phyloP scores from a whole-genome alignment of 2,888 invertebrate genomes.

The Meganola albula region DNA sequence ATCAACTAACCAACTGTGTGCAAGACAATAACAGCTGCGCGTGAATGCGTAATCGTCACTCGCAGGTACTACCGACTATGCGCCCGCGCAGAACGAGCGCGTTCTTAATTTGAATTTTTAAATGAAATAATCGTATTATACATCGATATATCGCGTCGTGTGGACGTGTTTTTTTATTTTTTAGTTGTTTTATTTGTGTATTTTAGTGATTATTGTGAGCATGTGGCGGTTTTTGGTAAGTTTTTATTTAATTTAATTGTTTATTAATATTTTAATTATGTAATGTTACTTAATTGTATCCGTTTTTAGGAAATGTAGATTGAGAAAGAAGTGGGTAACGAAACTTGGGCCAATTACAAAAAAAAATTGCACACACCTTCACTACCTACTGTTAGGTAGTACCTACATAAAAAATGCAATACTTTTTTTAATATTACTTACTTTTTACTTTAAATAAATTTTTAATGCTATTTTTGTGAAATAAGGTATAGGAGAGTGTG shows the following conservation, averaged over 20 bases:
- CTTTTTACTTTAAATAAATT: no score
- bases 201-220: constrained; percentile 1
- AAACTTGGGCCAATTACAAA: no score
- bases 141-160: constrained; percentile 11
- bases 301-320: not conserved
- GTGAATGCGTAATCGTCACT: constrained; percentile 11
- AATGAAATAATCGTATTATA: constrained; percentile 17
- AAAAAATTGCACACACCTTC: no score
- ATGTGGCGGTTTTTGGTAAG: constrained; percentile 32
- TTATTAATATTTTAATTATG: not conserved
- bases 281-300: not conserved
- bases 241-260: not conserved
- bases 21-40: no score
- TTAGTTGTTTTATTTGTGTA: constrained; percentile 19
- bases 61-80: constrained; percentile 13
- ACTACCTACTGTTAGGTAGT: no score
- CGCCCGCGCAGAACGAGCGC: constrained; percentile 16
- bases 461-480: no score
- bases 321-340: no score
- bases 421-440: no score
- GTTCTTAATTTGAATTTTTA: constrained; percentile 7
- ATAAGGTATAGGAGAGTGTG: no score
- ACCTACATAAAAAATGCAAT: no score
- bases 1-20: no score
- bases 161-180: constrained; percentile 3